phyloP scores from a whole-genome alignment of 2,797 vertebrate genomes.

The Cyprinella venusta region DNA sequence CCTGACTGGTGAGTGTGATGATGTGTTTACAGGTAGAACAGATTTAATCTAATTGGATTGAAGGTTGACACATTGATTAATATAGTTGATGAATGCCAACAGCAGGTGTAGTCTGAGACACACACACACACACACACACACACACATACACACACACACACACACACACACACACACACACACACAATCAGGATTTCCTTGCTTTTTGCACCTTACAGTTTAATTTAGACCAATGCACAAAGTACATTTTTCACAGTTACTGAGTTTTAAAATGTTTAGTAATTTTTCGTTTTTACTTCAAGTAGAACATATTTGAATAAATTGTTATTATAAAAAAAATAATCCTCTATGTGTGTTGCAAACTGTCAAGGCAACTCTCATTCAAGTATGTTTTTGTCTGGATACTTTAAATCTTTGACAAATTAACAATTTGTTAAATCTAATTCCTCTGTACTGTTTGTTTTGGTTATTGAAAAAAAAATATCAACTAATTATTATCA shows the following conservation, averaged over 20 bases:
- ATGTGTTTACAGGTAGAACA: constrained; percentile 41
- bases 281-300: too few species aligned
- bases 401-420: not conserved
- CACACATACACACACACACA: not conserved
- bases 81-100: constrained; percentile 75
- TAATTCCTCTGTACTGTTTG: not conserved
- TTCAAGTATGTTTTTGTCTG: not conserved
- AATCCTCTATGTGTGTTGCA: not conserved
- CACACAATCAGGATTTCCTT: constrained; percentile 21
- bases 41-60: constrained; percentile 73
- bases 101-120: constrained; percentile 66
- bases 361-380: not conserved
- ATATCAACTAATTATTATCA: not conserved
- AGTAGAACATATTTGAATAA: not conserved
- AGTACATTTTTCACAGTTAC: too few species aligned
- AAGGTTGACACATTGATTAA: constrained; percentile 77
- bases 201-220: not conserved
- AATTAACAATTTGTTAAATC: not conserved
- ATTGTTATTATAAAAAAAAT: not conserved
- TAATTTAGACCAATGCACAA: not conserved
- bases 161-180: not conserved
- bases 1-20: constrained; percentile 20
- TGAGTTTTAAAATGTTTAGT: too few species aligned
- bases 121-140: not conserved
- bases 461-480: not conserved